A percentile compares a stretch with the other conserved stretches of the same genome.
These are phyloP conservation scores for Drosophila nigritarsus DNA, from an alignment of 2,888 invertebrate species.

Conservation along the genomic window DNA sequence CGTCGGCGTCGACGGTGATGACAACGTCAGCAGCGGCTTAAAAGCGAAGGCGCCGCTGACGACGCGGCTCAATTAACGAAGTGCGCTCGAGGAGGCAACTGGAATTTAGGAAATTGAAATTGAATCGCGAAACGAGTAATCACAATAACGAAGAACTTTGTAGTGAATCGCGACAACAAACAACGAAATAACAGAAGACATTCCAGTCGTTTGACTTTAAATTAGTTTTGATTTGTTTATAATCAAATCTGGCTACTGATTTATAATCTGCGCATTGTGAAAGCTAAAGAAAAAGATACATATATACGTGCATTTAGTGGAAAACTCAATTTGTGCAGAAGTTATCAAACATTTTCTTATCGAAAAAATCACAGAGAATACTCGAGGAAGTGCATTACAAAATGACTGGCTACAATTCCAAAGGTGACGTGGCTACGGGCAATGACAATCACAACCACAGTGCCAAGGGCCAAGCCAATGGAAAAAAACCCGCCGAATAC, in stretches of 20 bases:
- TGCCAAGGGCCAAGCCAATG: conserved; percentile 20
- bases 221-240: conserved; percentile 45
- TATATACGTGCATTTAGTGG: background rate
- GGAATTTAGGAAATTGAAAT: conserved; percentile 23
- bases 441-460: conserved; percentile 49
- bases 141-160: conserved; percentile 28
- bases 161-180: conserved; percentile 31
- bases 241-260: conserved; percentile 27
- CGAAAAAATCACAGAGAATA: background rate
- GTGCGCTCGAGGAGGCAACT: conserved; percentile 55
- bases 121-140: conserved; percentile 31
- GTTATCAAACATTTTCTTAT: conserved; percentile 29
- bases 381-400: conserved; percentile 22
- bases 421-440: conserved; percentile 57
- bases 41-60: conserved; percentile 41
- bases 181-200: conserved; percentile 62
- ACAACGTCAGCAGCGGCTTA: conserved; percentile 41
- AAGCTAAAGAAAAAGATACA: background rate
- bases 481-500: conserved; percentile 41
- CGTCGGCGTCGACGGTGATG: conserved; percentile 10
- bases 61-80: conserved; percentile 57
- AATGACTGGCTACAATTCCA: conserved; percentile 68
- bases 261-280: conserved; percentile 18
- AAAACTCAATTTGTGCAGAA: background rate
- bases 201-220: conserved; percentile 46